Evolutionary conservation across 2,113 vertebrate species (phyloP).

Genomic region (Bucco capensis): DNA sequence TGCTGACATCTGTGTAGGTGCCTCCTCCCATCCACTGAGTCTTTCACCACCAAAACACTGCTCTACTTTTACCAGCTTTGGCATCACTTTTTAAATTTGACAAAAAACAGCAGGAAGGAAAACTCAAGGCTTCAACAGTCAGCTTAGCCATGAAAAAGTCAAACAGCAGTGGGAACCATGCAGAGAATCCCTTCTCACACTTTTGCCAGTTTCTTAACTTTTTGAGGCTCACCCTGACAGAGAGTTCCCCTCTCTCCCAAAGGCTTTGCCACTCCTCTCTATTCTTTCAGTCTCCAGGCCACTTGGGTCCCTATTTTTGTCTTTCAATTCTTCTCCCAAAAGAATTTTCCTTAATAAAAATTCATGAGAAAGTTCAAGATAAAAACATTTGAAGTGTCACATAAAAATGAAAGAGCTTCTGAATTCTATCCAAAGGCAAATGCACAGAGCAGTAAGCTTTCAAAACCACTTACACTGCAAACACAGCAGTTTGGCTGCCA

Average conservation of each 20-base stretch:
- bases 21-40: rapidly evolving
- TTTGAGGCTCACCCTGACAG: background rate
- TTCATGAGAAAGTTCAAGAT: constrained; percentile 26
- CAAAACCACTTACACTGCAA: background rate
- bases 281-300: background rate
- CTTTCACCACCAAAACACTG: background rate
- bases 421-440: constrained; percentile 32
- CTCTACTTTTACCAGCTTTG: background rate
- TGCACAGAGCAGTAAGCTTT: background rate
- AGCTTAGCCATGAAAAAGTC: background rate
- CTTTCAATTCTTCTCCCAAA: constrained; percentile 18
- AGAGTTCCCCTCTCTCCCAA: background rate
- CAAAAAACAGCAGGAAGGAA: background rate
- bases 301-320: background rate
- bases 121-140: background rate
- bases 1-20: background rate
- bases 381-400: constrained; percentile 16
- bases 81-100: background rate
- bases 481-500: background rate
- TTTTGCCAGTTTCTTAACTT: background rate
- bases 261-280: background rate
- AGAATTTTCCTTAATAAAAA: constrained; percentile 26
- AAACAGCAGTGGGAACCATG: background rate
- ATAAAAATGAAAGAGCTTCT: background rate
- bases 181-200: background rate